Evolutionary conservation across 2,797 vertebrate species (phyloP), one percentile per base, ranked within the genome.

Genomic region (Ambastaia sidthimunki): DNA sequence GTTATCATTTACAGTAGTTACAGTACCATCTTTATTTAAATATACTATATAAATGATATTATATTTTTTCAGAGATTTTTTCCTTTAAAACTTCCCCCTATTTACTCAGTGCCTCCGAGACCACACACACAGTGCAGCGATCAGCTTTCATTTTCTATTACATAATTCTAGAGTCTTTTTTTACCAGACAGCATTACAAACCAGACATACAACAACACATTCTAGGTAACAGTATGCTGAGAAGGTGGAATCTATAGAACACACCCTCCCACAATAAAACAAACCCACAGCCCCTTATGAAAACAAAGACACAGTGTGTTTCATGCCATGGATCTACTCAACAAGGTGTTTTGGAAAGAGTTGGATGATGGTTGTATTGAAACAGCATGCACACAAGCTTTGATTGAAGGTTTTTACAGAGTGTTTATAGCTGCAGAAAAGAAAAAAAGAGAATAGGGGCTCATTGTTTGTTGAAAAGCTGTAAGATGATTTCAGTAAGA

Each of bases 231-330:
- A 54, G 76, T 77, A 85, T 77, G 25, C 31, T 37, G 60, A 63
- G 69, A 79, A 84, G 54, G 70, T 81, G 60, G 82, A 74, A 83
- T 66, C 13, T 76, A 75, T 66, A 71, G 67, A 66, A 66, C 60
- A 76, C 74, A 60, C 74, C 78, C n/a, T 65, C 74, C 60, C 76
- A 52, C 71, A 75, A 69, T 85, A 80, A 89, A 88, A 85, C 76
- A 83, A 82, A 78, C 62, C 77, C 85, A 74, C 71, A 72, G 82
- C 82, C 76, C 76, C 68, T 73, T 48, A 1, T 81, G 57, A 78
- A 80, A 89, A 89, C 87, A 90, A 91, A 88, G 88, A 85, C 74
- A 16, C 19, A 6, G 31, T 18, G 10, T 83, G 81, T 65, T 60
- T 83, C 74, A 85, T 81, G 86, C 77, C 76, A 54, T 11, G 11